Evolutionary conservation across 1,140 invertebrate genomes (phyloP).

Genomic region (Frieseomelitta varia): DNA sequence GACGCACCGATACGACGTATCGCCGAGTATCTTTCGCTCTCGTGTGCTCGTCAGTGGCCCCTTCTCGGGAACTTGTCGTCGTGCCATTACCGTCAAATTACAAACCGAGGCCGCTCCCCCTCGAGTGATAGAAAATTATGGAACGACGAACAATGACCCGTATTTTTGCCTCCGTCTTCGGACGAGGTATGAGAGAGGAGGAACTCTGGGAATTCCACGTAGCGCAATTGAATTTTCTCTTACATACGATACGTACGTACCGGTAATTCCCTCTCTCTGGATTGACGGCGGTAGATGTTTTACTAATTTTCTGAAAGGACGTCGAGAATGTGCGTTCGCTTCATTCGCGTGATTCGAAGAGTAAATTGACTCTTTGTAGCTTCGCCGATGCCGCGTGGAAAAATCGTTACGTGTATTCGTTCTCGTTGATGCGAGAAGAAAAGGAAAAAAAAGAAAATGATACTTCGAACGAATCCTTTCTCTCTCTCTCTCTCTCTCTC

Average conservation of each 20-base stretch:
- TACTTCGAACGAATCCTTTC: too few species aligned
- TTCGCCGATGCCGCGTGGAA: background rate
- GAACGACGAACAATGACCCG: slow-evolving; percentile 34
- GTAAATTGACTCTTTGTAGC: background rate
- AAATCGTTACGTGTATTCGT: background rate
- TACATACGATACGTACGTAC: too few species aligned
- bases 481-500: too few species aligned
- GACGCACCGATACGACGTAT: slow-evolving; percentile 30
- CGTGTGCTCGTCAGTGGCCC: slow-evolving; percentile 25
- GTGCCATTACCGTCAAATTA: slow-evolving; percentile 36
- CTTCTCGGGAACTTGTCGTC: slow-evolving; percentile 35
- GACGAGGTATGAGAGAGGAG: background rate
- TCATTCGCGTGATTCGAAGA: background rate
- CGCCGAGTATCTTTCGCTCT: background rate
- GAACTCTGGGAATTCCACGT: background rate
- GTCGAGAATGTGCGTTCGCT: too few species aligned
- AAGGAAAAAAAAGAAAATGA: too few species aligned
- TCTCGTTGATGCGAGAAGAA: background rate
- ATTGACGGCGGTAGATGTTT: background rate
- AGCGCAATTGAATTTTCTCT: slow-evolving; percentile 10
- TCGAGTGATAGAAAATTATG: slow-evolving; percentile 32
- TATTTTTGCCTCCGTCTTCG: background rate
- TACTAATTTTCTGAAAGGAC: slow-evolving; percentile 1
- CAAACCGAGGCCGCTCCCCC: slow-evolving; percentile 36
- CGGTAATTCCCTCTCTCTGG: background rate